Conservation (phyloP, 2,113 vertebrate species). For the Ciconia stormi region DNA sequence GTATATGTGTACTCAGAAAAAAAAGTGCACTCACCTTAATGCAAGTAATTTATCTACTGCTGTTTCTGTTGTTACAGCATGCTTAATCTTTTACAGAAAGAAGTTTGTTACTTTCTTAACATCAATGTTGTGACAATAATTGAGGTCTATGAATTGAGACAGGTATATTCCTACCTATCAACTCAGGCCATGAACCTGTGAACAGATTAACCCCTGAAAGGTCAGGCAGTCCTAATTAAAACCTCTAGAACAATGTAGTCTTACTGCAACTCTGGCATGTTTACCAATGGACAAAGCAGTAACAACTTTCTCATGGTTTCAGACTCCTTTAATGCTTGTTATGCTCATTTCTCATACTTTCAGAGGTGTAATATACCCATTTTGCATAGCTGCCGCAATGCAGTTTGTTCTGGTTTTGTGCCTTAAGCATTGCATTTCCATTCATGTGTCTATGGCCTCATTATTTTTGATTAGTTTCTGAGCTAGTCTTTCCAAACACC, state of each 20-base stretch:
- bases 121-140: neutral
- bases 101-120: neutral
- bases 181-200: neutral
- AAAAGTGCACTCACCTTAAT: neutral
- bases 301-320: neutral
- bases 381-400: neutral
- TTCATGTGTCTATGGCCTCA: neutral
- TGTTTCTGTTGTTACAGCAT: neutral
- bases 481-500: neutral
- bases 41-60: neutral
- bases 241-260: neutral
- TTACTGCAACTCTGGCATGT: neutral
- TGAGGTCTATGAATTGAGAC: neutral
- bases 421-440: neutral
- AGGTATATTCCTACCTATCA: neutral
- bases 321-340: neutral
- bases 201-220: neutral
- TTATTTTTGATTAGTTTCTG: constrained; percentile 29
- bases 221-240: neutral
- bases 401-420: neutral
- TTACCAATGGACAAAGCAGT: neutral
- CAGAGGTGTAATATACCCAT: neutral
- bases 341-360: neutral
- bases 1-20: neutral
- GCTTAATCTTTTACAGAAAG: neutral